Conservation (phyloP, 2,888 invertebrate genomes). For the Atethmia centrago region DNA sequence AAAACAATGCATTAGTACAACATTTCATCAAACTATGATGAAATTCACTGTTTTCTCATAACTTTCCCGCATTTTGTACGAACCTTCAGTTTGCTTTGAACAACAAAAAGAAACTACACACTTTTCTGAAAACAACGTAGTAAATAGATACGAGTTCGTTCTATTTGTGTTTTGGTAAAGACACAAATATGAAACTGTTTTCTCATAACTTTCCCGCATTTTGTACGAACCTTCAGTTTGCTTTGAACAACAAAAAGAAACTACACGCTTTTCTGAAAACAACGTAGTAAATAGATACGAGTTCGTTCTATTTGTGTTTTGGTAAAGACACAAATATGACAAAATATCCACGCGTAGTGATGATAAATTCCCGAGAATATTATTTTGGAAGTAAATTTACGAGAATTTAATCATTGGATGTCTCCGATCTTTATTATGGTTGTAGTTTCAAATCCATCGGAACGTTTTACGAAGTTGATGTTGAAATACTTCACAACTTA, state of each 20-base stretch:
- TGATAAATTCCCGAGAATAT: too few species aligned
- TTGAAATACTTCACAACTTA: too few species aligned
- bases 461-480: too few species aligned
- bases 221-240: not conserved
- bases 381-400: too few species aligned
- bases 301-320: not conserved
- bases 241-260: slow-evolving; percentile 6
- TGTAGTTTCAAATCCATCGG: too few species aligned
- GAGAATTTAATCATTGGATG: too few species aligned
- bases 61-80: not conserved
- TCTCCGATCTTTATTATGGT: too few species aligned
- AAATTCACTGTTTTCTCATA: not conserved
- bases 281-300: not conserved
- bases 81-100: not conserved
- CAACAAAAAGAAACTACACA: not conserved
- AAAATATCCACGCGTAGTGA: not conserved
- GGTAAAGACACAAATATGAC: not conserved
- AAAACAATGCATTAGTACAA: not conserved
- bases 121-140: not conserved
- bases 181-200: too few species aligned
- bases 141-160: not conserved
- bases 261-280: slow-evolving; percentile 3
- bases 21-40: not conserved
- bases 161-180: too few species aligned
- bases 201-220: not conserved